Base-by-base conservation (phyloP, 1,140 invertebrate genomes). In the Drosophila pruinosa region DNA sequence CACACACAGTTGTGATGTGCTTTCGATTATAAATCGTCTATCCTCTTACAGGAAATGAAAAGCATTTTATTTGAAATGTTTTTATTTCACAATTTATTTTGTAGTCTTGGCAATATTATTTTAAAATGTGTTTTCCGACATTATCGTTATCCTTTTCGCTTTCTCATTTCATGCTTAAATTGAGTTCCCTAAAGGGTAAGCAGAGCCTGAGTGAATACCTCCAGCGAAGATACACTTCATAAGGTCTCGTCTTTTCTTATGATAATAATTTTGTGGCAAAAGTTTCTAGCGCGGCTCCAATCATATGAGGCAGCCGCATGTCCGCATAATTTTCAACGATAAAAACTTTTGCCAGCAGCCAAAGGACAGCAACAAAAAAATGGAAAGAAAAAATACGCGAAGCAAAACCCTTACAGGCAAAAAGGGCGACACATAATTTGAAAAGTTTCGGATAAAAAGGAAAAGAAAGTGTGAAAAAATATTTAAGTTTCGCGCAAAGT, bases 381-480 rank as follows among this genome's bases (percentile, higher is more conserved):
- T 15, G 14, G 43, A 61, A 69, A 74, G 64, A 72, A 71, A 70
- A 34, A 57, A 50, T 52, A 14, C 22, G 53, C n/a, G 31, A 43
- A 8, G 53, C n/a, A 22, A 43, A 8, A 3, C 41, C 12, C 34
- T 34, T 17, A 14, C 50, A 52, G 57, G 24, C 48, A 69, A 63
- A 64, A 61, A 64, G 61, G 71, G 12, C 64, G 78, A 81, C 77
- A 85, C 75, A 85, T 88, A 88, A 86, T 88, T 86, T 78, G 77
- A 86, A 86, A 85, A 86, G 82, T 86, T 86, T 81, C 12, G 52
- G 38, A 58, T 17, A 14, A 26, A 48, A 22, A 12, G 19, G 19
- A 64, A 81, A 81, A 77, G 36, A 77, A 81, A 86, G 82, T 88
- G 82, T 78, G 77, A 86, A 86, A 83, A 85, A 85, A 85, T 80